Conservation (phyloP, 2,797 vertebrate species). For the Tenualosa thibaudeaui region DNA sequence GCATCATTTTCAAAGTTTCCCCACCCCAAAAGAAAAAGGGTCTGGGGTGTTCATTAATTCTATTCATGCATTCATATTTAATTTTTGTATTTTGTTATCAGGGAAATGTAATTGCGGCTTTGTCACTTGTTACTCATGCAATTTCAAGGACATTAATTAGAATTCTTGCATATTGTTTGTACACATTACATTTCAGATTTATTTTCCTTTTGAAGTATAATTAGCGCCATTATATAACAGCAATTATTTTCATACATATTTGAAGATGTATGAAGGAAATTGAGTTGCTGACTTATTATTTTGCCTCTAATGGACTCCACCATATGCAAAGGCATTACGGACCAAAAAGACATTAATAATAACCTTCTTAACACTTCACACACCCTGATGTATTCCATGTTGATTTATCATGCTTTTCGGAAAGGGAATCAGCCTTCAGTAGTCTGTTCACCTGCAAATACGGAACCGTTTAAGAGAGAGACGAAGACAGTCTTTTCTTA, state of each 20-base stretch:
- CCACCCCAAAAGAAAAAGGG: background rate
- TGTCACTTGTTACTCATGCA: slow-evolving; percentile 46
- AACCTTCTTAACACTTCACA: background rate
- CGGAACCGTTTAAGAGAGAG: background rate
- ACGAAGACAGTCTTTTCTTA: background rate
- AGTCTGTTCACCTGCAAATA: background rate
- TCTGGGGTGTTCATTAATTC: background rate
- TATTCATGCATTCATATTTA: background rate
- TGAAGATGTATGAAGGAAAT: slow-evolving; percentile 66
- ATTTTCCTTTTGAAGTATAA: slow-evolving; percentile 63
- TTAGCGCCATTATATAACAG: slow-evolving; percentile 59
- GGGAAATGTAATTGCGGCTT: slow-evolving; percentile 47
- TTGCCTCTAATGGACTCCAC: slow-evolving; percentile 55
- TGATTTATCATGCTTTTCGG: background rate
- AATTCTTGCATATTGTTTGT: slow-evolving; percentile 58
- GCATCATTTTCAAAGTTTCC: background rate
- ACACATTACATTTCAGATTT: slow-evolving; percentile 58
- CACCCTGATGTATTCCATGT: background rate
- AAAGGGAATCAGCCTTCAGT: background rate
- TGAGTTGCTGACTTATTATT: slow-evolving; percentile 41
- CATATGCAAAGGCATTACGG: background rate
- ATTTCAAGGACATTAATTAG: slow-evolving; percentile 58
- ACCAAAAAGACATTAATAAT: background rate
- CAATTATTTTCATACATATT: slow-evolving; percentile 58
- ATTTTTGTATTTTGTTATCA: slow-evolving; percentile 21